Evolutionary conservation across 2,888 invertebrate species (phyloP).

Genomic region (Athetis lepigone): DNA sequence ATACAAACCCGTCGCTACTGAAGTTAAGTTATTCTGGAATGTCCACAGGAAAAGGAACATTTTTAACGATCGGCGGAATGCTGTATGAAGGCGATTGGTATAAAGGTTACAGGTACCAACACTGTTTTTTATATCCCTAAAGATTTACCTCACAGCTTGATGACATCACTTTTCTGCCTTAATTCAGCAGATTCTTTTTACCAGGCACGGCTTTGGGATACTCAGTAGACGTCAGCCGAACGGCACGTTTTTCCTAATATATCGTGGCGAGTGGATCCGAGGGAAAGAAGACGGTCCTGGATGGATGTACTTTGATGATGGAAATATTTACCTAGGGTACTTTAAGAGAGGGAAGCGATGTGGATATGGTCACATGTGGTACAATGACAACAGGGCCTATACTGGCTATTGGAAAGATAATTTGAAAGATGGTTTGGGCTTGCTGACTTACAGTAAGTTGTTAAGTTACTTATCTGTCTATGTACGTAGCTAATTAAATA

Average conservation of each 20-base stretch:
- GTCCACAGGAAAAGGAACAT: constrained; percentile 87
- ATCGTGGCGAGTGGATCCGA: constrained; percentile 91
- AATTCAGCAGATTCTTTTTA: constrained; percentile 1
- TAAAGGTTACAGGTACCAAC: constrained; percentile 87
- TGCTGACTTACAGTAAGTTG: constrained; percentile 87
- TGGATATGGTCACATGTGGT: constrained; percentile 92
- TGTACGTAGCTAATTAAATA: too few relatives aligned
- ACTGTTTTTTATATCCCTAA: too few relatives aligned
- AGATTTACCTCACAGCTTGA: too few relatives aligned
- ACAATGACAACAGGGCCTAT: constrained; percentile 90
- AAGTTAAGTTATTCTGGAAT: not conserved
- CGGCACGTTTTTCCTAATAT: constrained; percentile 84
- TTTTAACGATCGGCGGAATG: constrained; percentile 83
- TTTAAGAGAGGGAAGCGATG: constrained; percentile 86
- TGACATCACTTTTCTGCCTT: too few relatives aligned
- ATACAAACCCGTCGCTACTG: too few relatives aligned
- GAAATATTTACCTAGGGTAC: constrained; percentile 91
- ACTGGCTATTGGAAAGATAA: constrained; percentile 91
- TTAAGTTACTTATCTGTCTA: not conserved
- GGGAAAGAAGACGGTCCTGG: constrained; percentile 91
- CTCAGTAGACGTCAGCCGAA: constrained; percentile 81
- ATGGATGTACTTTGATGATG: constrained; percentile 89
- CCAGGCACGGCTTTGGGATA: constrained; percentile 91
- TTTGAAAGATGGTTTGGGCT: constrained; percentile 87
- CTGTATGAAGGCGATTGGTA: constrained; percentile 92